A percentile compares a stretch with the other conserved stretches of the same genome.
phyloP scores from a whole-genome alignment of 2,797 vertebrate genomes.

The Tenualosa thibaudeaui region DNA sequence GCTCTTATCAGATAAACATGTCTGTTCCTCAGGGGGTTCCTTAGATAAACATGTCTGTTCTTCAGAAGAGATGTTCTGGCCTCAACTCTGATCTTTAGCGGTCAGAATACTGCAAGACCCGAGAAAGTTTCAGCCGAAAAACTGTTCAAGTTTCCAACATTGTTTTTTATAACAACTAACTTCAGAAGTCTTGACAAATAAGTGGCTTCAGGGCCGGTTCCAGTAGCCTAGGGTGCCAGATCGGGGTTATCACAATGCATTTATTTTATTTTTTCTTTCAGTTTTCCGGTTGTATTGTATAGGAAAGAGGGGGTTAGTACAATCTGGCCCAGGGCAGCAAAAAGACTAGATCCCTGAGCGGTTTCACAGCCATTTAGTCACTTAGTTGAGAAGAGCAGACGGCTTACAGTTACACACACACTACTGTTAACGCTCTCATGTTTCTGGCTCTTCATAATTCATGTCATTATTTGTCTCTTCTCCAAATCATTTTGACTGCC shows the following conservation, averaged over 20 bases:
- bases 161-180: neutral
- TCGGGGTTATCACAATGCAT: too few species aligned
- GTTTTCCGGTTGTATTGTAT: too few species aligned
- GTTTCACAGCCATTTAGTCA: neutral
- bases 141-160: neutral
- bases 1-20: neutral
- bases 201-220: too few species aligned
- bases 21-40: neutral
- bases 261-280: too few species aligned
- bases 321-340: too few species aligned
- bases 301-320: too few species aligned
- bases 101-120: neutral
- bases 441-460: constrained; percentile 43
- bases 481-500: constrained; percentile 24
- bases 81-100: neutral
- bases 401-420: neutral
- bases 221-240: too few species aligned
- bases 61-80: neutral
- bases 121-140: neutral
- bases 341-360: neutral
- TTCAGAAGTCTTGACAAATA: neutral
- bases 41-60: too few species aligned
- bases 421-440: constrained; percentile 21
- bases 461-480: constrained; percentile 21
- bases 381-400: neutral